phyloP scores from a whole-genome alignment of 1,140 invertebrate species.

The Dufourea novaeangliae region DNA sequence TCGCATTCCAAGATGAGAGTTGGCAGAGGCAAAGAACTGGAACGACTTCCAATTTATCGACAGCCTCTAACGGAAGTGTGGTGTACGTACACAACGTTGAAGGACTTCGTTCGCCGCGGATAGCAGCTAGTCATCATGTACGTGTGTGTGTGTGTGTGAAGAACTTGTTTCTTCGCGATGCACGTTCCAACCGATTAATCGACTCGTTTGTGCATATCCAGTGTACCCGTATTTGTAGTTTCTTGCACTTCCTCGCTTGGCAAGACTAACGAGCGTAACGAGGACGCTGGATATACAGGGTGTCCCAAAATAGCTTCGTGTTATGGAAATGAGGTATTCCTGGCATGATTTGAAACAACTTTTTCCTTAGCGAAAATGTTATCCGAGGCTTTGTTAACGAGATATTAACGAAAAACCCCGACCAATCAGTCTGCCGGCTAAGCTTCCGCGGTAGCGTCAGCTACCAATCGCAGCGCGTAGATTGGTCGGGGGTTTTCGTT shows the following conservation, averaged over 20 bases:
- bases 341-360: too few relatives aligned
- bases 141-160: too few relatives aligned
- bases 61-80: slow-evolving; percentile 30
- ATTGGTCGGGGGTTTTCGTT: too few relatives aligned
- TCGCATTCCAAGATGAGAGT: slow-evolving; percentile 42
- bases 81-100: too few relatives aligned
- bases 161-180: slow-evolving; percentile 14
- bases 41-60: slow-evolving; percentile 52
- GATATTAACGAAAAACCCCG: too few relatives aligned
- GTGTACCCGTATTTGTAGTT: background rate
- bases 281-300: slow-evolving; percentile 10
- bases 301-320: too few relatives aligned
- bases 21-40: slow-evolving; percentile 39
- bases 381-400: too few relatives aligned
- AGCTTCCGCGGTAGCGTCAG: too few relatives aligned
- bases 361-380: too few relatives aligned
- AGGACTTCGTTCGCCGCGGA: slow-evolving; percentile 39
- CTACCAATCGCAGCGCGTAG: too few relatives aligned
- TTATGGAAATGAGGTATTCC: too few relatives aligned
- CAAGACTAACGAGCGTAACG: slow-evolving; percentile 33
- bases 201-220: background rate
- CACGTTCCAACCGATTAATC: background rate
- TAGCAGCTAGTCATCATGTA: slow-evolving; percentile 4
- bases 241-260: slow-evolving; percentile 18
- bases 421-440: too few relatives aligned